Percentiles rank a stretch among this genome's conserved stretches.
These are phyloP conservation scores for Lordiphosa mommai DNA, from an alignment of 1,140 invertebrate genomes.

Conservation along the genomic window DNA sequence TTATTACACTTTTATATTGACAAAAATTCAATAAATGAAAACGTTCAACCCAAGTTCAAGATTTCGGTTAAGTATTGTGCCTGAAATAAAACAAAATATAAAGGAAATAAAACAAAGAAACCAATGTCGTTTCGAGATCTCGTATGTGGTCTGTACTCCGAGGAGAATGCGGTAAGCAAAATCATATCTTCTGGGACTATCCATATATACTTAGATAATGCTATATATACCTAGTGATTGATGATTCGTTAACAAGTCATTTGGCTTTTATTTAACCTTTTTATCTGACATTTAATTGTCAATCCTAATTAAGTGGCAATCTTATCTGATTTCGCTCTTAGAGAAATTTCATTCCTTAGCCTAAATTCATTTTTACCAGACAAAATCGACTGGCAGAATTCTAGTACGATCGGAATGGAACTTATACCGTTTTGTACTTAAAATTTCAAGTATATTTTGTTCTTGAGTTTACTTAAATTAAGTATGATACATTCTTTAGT, in stretches of 20 bases:
- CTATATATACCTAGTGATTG: neutral
- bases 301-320: neutral
- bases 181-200: too few species aligned
- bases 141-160: slow-evolving; percentile 66
- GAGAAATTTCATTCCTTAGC: neutral
- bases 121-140: slow-evolving; percentile 73
- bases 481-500: too few species aligned
- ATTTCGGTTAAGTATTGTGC: slow-evolving; percentile 24
- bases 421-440: too few species aligned
- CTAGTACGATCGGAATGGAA: too few species aligned
- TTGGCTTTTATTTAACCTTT: slow-evolving; percentile 2
- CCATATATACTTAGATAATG: too few species aligned
- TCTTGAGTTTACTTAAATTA: too few species aligned
- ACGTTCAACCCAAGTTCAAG: slow-evolving; percentile 59
- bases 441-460: too few species aligned
- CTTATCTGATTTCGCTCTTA: neutral
- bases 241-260: slow-evolving; percentile 1
- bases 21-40: slow-evolving; percentile 30
- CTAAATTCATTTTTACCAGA: neutral
- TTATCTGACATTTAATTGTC: neutral
- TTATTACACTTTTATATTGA: slow-evolving; percentile 18
- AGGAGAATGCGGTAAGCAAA: slow-evolving; percentile 60
- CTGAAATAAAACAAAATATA: slow-evolving; percentile 39
- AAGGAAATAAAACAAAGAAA: slow-evolving; percentile 10
- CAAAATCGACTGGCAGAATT: too few species aligned